These are phyloP conservation scores for Thaleichthys pacificus DNA, from an alignment of 2,797 vertebrate species.

Conservation along the genomic window DNA sequence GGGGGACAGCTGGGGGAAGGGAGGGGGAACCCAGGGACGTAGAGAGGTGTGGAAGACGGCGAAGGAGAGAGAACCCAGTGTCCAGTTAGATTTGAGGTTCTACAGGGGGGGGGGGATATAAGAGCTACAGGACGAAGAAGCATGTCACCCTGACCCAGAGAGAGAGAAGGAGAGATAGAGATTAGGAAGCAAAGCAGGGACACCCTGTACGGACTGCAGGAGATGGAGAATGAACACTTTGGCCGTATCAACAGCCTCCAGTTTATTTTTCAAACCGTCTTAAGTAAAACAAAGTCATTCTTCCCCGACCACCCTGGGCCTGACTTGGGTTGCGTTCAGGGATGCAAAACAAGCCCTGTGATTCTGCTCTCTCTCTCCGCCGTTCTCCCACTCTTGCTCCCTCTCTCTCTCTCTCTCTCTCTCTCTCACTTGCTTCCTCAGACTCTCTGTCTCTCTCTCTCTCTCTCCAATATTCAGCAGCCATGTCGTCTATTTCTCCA, in stretches of 20 bases:
- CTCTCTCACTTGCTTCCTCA: neutral
- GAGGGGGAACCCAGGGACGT: too few species aligned
- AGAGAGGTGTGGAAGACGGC: neutral
- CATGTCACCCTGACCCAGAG: neutral
- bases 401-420: neutral
- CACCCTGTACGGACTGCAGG: constrained; percentile 11
- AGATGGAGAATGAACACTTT: constrained; percentile 1
- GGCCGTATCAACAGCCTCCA: neutral
- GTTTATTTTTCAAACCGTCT: constrained; percentile 52
- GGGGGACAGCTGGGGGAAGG: neutral
- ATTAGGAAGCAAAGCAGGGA: neutral
- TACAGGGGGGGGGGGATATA: constrained; percentile 25
- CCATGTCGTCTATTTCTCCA: neutral
- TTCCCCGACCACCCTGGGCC: constrained; percentile 23
- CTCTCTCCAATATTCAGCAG: neutral
- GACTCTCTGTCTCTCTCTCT: neutral
- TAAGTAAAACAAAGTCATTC: constrained; percentile 38
- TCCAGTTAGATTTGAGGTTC: constrained; percentile 40
- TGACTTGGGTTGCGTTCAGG: constrained; percentile 46
- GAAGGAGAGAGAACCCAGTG: constrained; percentile 22
- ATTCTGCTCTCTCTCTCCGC: constrained; percentile 19
- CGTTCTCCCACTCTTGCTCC: neutral
- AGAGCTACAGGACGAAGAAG: neutral
- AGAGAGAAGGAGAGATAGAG: constrained; percentile 5
- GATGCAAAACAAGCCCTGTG: constrained; percentile 33